Conservation (phyloP, 2,888 invertebrate species). For the Venusia cambrica region DNA sequence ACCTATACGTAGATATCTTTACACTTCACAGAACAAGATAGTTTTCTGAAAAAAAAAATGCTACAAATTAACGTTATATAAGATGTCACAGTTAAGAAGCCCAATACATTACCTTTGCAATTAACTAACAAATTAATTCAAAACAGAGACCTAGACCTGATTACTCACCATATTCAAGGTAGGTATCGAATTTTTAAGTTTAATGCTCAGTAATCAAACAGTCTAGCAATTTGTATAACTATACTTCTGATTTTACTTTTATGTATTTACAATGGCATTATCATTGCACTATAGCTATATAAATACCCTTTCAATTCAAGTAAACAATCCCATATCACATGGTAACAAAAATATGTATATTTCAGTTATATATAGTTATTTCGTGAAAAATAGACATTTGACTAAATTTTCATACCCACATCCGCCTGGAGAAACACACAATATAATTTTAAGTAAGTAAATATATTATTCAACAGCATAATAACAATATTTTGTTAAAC, state of each 20-base stretch:
- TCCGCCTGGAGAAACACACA: slow-evolving; percentile 69
- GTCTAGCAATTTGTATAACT: slow-evolving; percentile 75
- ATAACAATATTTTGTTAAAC: slow-evolving; percentile 74
- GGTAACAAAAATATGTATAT: slow-evolving; percentile 77
- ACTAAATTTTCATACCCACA: slow-evolving; percentile 61
- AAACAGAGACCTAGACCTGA: no score
- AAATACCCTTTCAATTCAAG: slow-evolving; percentile 68
- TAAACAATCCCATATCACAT: slow-evolving; percentile 69
- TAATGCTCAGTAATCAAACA: slow-evolving; percentile 37
- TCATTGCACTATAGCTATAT: slow-evolving; percentile 58
- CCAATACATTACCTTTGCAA: no score
- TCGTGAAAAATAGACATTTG: slow-evolving; percentile 74
- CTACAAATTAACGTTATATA: no score
- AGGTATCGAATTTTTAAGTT: slow-evolving; percentile 20
- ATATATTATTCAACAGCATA: slow-evolving; percentile 76
- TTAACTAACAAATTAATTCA: no score
- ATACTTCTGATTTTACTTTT: slow-evolving; percentile 53
- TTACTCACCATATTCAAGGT: no score
- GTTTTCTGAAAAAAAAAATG: no score
- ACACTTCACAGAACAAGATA: no score
- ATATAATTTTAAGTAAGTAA: slow-evolving; percentile 77
- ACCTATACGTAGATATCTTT: no score
- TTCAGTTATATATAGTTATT: slow-evolving; percentile 68
- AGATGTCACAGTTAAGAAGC: no score
- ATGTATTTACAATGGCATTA: slow-evolving; percentile 60